phyloP scores from a whole-genome alignment of 2,888 invertebrate species.

The Mesopsocus fuscifrons region DNA sequence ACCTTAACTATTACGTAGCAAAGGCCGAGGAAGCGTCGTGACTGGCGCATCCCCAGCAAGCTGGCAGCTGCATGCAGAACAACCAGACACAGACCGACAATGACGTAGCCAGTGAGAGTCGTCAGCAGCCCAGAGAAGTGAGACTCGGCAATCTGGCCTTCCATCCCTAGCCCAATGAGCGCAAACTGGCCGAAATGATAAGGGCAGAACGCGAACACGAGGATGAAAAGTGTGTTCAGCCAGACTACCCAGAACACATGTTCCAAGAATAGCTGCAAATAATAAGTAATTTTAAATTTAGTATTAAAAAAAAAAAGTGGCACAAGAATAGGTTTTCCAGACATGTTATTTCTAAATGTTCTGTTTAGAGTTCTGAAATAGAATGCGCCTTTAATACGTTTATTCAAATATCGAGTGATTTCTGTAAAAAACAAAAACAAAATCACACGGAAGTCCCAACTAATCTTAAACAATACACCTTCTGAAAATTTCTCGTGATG shows the following conservation, averaged over 20 bases:
- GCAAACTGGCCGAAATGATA: constrained; percentile 86
- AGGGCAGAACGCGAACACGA: constrained; percentile 92
- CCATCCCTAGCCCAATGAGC: constrained; percentile 47
- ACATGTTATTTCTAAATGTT: too few relatives aligned
- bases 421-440: too few relatives aligned
- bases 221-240: constrained; percentile 86
- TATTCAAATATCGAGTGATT: too few relatives aligned
- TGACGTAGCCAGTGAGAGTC: constrained; percentile 81
- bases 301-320: not conserved
- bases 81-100: constrained; percentile 63
- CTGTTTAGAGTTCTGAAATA: too few relatives aligned
- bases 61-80: constrained; percentile 70
- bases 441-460: too few relatives aligned
- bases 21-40: constrained; percentile 72
- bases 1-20: constrained; percentile 70
- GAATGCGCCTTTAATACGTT: too few relatives aligned
- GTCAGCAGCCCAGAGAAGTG: constrained; percentile 78
- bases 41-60: constrained; percentile 55
- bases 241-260: constrained; percentile 99
- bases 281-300: too few relatives aligned
- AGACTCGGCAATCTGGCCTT: constrained; percentile 45
- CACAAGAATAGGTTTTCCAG: not conserved
- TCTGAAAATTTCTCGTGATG: too few relatives aligned
- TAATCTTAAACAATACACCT: too few relatives aligned
- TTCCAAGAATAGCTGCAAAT: constrained; percentile 84